Evolutionary conservation across 2,113 vertebrate genomes (phyloP).

Genomic region (Steatornis caripensis): DNA sequence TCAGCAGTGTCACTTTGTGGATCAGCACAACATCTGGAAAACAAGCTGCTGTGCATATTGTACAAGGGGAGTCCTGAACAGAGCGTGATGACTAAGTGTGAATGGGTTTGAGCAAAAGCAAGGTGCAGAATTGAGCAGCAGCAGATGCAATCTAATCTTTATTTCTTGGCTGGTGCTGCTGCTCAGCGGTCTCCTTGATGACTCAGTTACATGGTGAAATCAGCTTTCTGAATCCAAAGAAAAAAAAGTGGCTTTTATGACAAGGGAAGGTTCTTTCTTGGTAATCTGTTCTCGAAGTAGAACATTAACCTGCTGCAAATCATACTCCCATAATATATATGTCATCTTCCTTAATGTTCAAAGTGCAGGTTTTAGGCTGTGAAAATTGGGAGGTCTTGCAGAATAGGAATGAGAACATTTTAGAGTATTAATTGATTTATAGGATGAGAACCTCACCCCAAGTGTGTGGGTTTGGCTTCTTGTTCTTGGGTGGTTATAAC

Average conservation of each 20-base stretch:
- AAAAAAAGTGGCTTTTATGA: background rate
- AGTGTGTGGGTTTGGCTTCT: background rate
- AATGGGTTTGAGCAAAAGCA: background rate
- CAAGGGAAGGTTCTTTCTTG: background rate
- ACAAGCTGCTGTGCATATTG: background rate
- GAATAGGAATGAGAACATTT: constrained; percentile 5
- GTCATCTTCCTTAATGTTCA: background rate
- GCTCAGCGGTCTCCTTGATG: constrained; percentile 13
- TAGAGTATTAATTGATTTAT: background rate
- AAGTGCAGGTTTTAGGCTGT: background rate
- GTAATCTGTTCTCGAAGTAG: constrained; percentile 18
- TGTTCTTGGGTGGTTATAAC: background rate
- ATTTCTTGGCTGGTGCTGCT: background rate
- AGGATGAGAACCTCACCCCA: background rate
- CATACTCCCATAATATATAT: background rate
- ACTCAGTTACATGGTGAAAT: constrained; percentile 6
- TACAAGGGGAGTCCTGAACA: background rate
- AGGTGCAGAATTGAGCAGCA: background rate
- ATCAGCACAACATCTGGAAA: background rate
- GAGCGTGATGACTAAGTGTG: background rate
- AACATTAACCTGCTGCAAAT: background rate
- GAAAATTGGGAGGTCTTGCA: background rate
- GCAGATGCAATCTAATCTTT: background rate
- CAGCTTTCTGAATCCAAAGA: background rate
- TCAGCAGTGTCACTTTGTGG: background rate